Base-by-base conservation (phyloP, 1,140 invertebrate species). In the Trichogramma pretiosum region DNA sequence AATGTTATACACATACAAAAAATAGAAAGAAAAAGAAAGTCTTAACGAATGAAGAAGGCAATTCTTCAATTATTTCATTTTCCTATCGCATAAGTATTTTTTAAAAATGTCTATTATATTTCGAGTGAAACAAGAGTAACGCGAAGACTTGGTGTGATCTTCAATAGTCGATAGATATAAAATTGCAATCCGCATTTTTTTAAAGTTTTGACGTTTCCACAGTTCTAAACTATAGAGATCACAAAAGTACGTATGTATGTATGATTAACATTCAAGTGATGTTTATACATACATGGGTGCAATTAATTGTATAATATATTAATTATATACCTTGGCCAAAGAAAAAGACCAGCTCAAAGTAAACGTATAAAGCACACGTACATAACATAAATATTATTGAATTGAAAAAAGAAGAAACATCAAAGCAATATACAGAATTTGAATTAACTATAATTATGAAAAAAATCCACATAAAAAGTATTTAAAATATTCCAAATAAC, bases 401-500 rank as follows among this genome's bases (percentile, higher is more conserved):
- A 50, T 49, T 55, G 19, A 57, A 56, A 55, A 55, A 59, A 59
- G 59, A 59, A 37, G 23, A 44, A 33, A 35, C 43, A 34, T 45
- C n/a, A n/a, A n/a, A n/a, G n/a, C n/a, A n/a, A n/a, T n/a, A n/a
- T n/a, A n/a, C n/a, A n/a, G n/a, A n/a, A n/a, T n/a, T n/a, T n/a
- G n/a, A n/a, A n/a, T n/a, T n/a, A n/a, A n/a, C n/a, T n/a, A n/a
- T n/a, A n/a, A n/a, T n/a, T n/a, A n/a, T n/a, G n/a, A n/a, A n/a
- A n/a, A n/a, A n/a, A n/a, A n/a, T n/a, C 50, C 48, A 50, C 47
- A 53, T 49, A 56, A 55, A 55, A 58, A 55, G 53, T 58, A 58
- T 59, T 57, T 46, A 54, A 55, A 40, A 46, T 42, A n/a, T n/a
- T n/a, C 22, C 30, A 33, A 21, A 48, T 48, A 54, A n/a, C n/a